Percentiles rank a stretch among this genome's conserved stretches.
Evolutionary conservation across 2,797 vertebrate species (phyloP).

Genomic region (Clarias laeviceps): DNA sequence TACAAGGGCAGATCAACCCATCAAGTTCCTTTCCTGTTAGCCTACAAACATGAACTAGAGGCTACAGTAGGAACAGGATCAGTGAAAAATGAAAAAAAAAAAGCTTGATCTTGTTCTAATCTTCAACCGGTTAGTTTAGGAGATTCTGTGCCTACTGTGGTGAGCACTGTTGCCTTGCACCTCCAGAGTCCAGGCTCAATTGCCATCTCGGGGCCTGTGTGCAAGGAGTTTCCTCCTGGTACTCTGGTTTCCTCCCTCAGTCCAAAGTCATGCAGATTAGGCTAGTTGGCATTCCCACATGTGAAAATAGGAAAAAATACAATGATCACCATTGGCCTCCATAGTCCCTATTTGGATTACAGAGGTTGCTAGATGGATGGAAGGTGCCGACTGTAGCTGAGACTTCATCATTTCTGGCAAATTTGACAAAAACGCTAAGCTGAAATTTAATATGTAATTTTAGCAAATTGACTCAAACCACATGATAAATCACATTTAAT

Average conservation of each 20-base stretch:
- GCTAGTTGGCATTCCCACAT: no score
- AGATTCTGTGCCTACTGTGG: neutral
- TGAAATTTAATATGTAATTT: neutral
- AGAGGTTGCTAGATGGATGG: no score
- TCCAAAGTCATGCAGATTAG: no score
- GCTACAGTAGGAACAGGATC: neutral
- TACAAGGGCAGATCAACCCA: neutral
- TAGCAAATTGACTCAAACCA: neutral
- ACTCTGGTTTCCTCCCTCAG: no score
- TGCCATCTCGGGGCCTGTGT: no score
- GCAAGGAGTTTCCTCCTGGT: no score
- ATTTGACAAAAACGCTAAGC: neutral
- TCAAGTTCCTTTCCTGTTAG: no score
- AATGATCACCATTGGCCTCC: no score
- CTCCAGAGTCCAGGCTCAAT: no score
- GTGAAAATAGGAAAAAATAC: no score
- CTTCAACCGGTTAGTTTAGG: neutral
- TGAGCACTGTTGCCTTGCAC: no score
- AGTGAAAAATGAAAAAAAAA: neutral
- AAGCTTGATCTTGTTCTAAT: neutral
- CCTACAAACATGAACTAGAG: neutral
- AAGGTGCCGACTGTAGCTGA: neutral
- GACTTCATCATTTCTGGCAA: neutral
- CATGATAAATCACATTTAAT: neutral
- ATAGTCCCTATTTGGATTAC: no score